These are phyloP conservation scores for Heliconius ethilla DNA, from an alignment of 2,888 invertebrate genomes.

Conservation along the genomic window DNA sequence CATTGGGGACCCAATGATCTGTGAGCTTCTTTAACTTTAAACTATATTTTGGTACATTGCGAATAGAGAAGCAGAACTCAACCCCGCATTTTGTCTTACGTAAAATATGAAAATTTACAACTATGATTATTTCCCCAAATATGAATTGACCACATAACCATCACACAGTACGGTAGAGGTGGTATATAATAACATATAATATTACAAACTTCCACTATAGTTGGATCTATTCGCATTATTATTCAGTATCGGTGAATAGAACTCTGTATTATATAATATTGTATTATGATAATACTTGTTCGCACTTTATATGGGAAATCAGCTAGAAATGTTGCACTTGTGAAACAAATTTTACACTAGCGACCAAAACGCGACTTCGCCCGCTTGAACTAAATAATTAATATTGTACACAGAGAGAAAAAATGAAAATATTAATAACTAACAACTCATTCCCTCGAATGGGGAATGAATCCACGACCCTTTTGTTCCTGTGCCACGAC, in stretches of 20 bases:
- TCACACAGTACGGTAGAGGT: not conserved
- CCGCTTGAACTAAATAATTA: no score
- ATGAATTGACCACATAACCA: not conserved
- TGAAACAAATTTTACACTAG: not conserved
- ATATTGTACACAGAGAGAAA: no score
- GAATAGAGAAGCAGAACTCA: not conserved
- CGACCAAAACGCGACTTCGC: no score
- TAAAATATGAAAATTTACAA: not conserved
- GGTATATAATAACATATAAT: no score
- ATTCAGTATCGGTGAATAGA: conserved; percentile 6
- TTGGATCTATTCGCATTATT: conserved; percentile 1
- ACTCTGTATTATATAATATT: not conserved
- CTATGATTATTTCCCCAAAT: no score
- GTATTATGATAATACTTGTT: not conserved
- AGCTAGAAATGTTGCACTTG: not conserved
- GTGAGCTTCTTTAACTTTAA: no score
- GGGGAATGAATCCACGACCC: not conserved
- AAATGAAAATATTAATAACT: not conserved
- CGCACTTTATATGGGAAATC: not conserved
- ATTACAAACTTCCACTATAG: conserved; percentile 8
- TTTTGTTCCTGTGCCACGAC: not conserved
- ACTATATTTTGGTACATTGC: not conserved
- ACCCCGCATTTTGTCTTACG: not conserved
- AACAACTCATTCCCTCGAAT: not conserved
- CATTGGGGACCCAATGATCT: no score